Evolutionary conservation across 2,113 vertebrate species (phyloP).

Genomic region (Cheirogaleus medius): DNA sequence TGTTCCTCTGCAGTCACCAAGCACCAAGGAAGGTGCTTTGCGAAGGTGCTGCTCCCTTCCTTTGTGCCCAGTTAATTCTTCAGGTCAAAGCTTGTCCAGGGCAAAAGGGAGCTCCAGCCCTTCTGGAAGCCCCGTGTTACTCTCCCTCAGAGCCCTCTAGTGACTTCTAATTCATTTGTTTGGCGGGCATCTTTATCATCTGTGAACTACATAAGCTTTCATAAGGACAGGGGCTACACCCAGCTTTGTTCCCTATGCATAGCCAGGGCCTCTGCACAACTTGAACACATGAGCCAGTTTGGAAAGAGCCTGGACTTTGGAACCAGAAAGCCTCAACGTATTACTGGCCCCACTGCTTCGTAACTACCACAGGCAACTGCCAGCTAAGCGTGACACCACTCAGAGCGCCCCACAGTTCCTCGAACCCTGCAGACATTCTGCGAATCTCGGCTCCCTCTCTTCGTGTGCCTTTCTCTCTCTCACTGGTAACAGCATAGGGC

Average conservation of each 20-base stretch:
- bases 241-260: rapidly evolving
- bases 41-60: rapidly evolving
- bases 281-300: rapidly evolving
- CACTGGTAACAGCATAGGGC: rapidly evolving
- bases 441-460: neutral
- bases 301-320: neutral
- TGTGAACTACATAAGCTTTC: rapidly evolving
- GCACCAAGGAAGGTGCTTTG: neutral
- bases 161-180: too few relatives aligned
- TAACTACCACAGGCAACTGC: too few relatives aligned
- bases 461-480: neutral
- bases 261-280: neutral
- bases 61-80: neutral
- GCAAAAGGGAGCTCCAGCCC: neutral
- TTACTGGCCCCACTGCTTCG: neutral
- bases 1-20: neutral
- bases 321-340: neutral
- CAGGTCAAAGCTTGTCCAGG: neutral
- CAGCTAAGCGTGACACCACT: rapidly evolving
- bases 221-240: too few relatives aligned
- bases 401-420: neutral
- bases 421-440: rapidly evolving
- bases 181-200: too few relatives aligned
- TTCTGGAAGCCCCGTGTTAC: rapidly evolving
- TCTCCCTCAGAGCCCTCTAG: neutral